Evolutionary conservation across 2,888 invertebrate species (phyloP).

Genomic region (Labia minor): DNA sequence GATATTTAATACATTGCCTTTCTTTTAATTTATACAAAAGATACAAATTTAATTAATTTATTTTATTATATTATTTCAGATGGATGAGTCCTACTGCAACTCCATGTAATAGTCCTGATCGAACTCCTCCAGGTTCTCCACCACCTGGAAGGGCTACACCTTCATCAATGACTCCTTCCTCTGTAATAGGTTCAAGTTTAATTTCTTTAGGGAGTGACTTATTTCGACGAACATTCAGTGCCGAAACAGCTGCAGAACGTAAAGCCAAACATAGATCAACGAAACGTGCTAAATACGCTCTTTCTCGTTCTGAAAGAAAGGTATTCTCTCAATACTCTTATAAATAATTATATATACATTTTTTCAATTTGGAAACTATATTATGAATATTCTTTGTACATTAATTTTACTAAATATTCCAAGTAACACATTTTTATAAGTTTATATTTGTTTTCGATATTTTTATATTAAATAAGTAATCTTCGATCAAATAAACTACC

Average conservation of each 20-base stretch:
- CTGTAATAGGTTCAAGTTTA: slow-evolving; percentile 35
- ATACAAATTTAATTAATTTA: too few relatives aligned
- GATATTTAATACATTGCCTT: not conserved
- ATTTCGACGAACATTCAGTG: slow-evolving; percentile 49
- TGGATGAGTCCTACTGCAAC: slow-evolving; percentile 74
- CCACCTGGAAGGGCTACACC: slow-evolving; percentile 32
- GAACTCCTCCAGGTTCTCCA: slow-evolving; percentile 47
- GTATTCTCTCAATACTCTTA: too few relatives aligned
- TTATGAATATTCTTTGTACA: too few relatives aligned
- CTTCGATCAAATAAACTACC: too few relatives aligned
- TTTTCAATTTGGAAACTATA: too few relatives aligned
- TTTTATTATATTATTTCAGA: slow-evolving; percentile 33
- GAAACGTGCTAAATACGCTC: slow-evolving; percentile 33
- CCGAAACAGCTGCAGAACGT: slow-evolving; percentile 31
- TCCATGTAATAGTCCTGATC: slow-evolving; percentile 75
- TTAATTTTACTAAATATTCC: too few relatives aligned
- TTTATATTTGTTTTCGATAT: too few relatives aligned
- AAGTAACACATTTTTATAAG: too few relatives aligned
- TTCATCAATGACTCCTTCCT: not conserved
- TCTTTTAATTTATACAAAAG: too few relatives aligned
- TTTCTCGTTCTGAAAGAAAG: slow-evolving; percentile 35
- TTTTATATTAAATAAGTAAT: too few relatives aligned
- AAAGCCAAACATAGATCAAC: slow-evolving; percentile 27
- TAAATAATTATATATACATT: not conserved
- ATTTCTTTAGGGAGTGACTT: slow-evolving; percentile 55